A percentile compares a stretch with the other conserved stretches of the same genome.
Evolutionary conservation across 2,888 invertebrate genomes (phyloP).

Genomic region (Strigamia crassipes): DNA sequence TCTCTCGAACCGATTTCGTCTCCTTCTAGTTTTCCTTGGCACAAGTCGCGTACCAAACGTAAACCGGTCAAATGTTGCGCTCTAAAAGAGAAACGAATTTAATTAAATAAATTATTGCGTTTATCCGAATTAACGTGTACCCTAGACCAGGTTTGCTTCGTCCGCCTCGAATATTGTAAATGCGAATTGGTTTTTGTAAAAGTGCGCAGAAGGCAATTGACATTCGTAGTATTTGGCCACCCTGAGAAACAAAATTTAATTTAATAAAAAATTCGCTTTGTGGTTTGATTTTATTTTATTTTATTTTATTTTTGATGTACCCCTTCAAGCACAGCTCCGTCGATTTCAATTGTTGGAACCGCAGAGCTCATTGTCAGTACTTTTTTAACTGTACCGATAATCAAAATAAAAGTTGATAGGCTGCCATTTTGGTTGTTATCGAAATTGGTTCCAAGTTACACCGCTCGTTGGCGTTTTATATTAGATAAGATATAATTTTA

Average conservation of each 20-base stretch:
- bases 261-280: too few species aligned
- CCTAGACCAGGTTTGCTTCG: slow-evolving; percentile 82
- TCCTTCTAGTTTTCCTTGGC: slow-evolving; percentile 73
- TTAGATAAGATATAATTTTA: too few species aligned
- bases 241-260: slow-evolving; percentile 63
- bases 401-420: too few species aligned
- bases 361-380: not conserved
- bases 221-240: slow-evolving; percentile 87
- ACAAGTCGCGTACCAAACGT: slow-evolving; percentile 74
- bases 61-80: slow-evolving; percentile 66
- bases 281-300: too few species aligned
- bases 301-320: not conserved
- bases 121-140: slow-evolving; percentile 60
- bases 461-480: too few species aligned
- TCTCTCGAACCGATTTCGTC: slow-evolving; percentile 74
- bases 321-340: slow-evolving; percentile 41
- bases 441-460: too few species aligned
- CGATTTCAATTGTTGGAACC: not conserved
- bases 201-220: slow-evolving; percentile 79
- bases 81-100: slow-evolving; percentile 53
- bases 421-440: too few species aligned
- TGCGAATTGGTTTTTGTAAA: slow-evolving; percentile 70
- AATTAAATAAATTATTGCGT: too few species aligned
- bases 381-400: not conserved
- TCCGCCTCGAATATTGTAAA: slow-evolving; percentile 79